Evolutionary conservation across 2,113 vertebrate species (phyloP).

Genomic region (Oxyruncus cristatus): DNA sequence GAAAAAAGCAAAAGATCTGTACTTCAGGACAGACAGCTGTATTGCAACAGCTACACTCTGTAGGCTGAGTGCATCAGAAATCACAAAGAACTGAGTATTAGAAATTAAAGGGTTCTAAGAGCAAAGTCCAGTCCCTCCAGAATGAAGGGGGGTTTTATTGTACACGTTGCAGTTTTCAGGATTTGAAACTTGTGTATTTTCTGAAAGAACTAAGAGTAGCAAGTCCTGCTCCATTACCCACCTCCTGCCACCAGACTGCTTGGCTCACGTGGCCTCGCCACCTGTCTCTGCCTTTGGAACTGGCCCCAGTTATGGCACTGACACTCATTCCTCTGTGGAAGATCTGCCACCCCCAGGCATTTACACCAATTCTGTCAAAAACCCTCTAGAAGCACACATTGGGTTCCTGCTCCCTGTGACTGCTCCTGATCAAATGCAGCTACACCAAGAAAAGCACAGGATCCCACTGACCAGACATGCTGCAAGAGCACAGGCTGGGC

Average conservation of each 20-base stretch:
- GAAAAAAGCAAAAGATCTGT: not conserved
- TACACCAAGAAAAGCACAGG: fast-evolving
- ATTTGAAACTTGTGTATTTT: not conserved
- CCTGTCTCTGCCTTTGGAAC: not conserved
- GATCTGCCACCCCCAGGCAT: fast-evolving
- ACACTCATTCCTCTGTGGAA: not conserved
- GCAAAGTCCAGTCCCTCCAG: not conserved
- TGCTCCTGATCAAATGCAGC: not conserved
- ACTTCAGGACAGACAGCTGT: not conserved
- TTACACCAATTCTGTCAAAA: not conserved
- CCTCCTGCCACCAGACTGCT: fast-evolving
- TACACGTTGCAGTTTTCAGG: not conserved
- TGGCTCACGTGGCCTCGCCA: fast-evolving
- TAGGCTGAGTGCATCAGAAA: not conserved
- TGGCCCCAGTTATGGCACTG: fast-evolving
- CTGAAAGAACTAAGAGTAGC: not conserved
- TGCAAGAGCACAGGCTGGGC: not conserved
- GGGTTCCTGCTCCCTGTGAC: fast-evolving
- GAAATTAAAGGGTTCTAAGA: not conserved
- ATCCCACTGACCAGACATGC: fast-evolving
- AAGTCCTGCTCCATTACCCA: not conserved
- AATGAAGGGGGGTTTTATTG: not conserved
- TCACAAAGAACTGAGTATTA: not conserved
- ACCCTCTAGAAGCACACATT: fast-evolving
- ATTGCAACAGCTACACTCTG: not conserved